These are phyloP conservation scores for Conomelus anceps DNA, from an alignment of 2,888 invertebrate genomes.

Conservation along the genomic window DNA sequence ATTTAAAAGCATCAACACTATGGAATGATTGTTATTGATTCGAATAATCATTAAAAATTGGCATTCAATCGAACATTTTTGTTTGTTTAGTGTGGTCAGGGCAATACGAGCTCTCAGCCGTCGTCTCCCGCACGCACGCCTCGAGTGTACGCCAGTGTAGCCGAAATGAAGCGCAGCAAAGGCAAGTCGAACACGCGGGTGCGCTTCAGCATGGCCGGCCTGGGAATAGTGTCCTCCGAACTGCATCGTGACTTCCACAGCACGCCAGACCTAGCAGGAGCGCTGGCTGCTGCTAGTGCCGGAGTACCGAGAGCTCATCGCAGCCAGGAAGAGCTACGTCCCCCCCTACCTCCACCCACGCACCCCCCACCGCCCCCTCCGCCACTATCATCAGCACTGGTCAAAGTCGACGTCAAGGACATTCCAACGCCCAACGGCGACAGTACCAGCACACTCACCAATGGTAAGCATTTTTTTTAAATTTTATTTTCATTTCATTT, in stretches of 20 bases:
- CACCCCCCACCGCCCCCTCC: constrained; percentile 53
- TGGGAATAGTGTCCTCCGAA: constrained; percentile 43
- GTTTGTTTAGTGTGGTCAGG: constrained; percentile 14
- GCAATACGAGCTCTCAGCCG: constrained; percentile 53
- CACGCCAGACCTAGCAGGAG: constrained; percentile 65
- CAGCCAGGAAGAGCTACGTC: constrained; percentile 32
- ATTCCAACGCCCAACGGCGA: constrained; percentile 19
- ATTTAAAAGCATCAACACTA: too few relatives aligned
- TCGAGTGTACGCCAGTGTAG: constrained; percentile 84
- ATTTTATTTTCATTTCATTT: too few relatives aligned
- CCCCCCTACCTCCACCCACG: constrained; percentile 31
- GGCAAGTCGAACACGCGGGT: constrained; percentile 46
- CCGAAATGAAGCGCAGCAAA: constrained; percentile 83
- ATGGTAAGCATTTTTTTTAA: neutral
- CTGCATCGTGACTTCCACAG: constrained; percentile 80
- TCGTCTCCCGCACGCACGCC: constrained; percentile 60
- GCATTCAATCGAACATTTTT: too few relatives aligned
- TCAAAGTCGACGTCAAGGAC: constrained; percentile 57
- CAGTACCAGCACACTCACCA: neutral
- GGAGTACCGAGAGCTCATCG: constrained; percentile 22
- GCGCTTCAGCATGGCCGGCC: constrained; percentile 46
- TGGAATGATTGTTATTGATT: neutral
- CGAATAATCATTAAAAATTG: neutral
- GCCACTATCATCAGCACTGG: constrained; percentile 61
- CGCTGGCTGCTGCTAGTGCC: constrained; percentile 25